Conservation (phyloP, 2,113 vertebrate species). For the Lathamus discolor region DNA sequence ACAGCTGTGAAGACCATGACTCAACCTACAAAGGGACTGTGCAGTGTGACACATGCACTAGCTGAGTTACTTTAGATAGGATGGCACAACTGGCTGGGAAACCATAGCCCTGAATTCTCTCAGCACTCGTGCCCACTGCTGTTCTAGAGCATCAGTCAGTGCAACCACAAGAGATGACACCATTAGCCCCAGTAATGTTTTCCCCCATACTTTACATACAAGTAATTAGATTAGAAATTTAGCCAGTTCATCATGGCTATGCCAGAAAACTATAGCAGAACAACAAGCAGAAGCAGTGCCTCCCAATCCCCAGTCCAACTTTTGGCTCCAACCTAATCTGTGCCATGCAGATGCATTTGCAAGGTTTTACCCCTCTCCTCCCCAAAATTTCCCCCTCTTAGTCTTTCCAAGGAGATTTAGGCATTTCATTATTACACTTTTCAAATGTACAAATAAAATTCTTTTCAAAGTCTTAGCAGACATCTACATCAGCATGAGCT, state of each 20-base stretch:
- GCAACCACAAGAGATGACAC: background rate
- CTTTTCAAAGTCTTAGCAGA: background rate
- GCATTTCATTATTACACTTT: background rate
- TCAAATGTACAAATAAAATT: background rate
- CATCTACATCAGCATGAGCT: background rate
- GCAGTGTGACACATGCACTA: background rate
- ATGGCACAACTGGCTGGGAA: background rate
- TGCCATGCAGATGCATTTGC: background rate
- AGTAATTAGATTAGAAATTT: background rate
- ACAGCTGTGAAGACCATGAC: background rate
- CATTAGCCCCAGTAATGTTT: fast-evolving
- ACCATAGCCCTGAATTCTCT: background rate
- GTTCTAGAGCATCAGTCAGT: fast-evolving
- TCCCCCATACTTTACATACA: fast-evolving
- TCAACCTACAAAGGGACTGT: background rate
- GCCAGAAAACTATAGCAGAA: background rate
- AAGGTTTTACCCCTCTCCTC: background rate
- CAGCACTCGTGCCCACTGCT: fast-evolving
- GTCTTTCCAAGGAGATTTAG: background rate
- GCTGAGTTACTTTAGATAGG: fast-evolving
- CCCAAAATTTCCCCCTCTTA: background rate
- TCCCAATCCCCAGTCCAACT: background rate
- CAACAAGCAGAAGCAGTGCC: background rate
- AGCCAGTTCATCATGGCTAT: background rate
- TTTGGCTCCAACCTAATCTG: fast-evolving